Conservation (phyloP, 2,113 vertebrate species). For the Casuarius casuarius region DNA sequence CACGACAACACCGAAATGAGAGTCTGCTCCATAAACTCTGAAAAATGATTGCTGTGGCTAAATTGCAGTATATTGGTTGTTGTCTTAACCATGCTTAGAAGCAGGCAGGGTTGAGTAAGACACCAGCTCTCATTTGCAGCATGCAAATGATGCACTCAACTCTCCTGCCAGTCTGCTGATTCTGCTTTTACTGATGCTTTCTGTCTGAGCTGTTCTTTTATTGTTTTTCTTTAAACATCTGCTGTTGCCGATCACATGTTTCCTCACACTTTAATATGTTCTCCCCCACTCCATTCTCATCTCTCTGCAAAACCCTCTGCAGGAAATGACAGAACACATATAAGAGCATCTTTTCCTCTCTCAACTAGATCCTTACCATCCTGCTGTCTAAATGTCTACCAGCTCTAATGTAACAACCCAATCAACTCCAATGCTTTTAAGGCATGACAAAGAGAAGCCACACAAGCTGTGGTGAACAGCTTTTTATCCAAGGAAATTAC, state of each 20-base stretch:
- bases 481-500: not conserved
- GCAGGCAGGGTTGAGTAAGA: not conserved
- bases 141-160: not conserved
- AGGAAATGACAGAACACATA: not conserved
- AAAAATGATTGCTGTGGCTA: not conserved
- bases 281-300: not conserved
- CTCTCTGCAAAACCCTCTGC: not conserved
- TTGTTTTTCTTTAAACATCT: not conserved
- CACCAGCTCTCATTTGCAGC: not conserved
- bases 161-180: not conserved
- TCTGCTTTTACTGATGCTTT: not conserved
- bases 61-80: not conserved
- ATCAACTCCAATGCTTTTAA: not conserved
- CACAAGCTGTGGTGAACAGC: not conserved
- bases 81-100: not conserved
- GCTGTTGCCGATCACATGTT: not conserved
- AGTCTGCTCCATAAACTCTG: not conserved
- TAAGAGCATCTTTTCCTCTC: not conserved
- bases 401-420: not conserved
- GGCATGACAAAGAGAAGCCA: not conserved
- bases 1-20: not conserved
- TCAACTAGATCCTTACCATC: not conserved
- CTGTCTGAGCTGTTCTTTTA: not conserved
- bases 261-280: not conserved
- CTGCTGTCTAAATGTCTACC: not conserved